These are phyloP conservation scores for Balanococcus diminutus DNA, from an alignment of 2,888 invertebrate species.

Conservation along the genomic window DNA sequence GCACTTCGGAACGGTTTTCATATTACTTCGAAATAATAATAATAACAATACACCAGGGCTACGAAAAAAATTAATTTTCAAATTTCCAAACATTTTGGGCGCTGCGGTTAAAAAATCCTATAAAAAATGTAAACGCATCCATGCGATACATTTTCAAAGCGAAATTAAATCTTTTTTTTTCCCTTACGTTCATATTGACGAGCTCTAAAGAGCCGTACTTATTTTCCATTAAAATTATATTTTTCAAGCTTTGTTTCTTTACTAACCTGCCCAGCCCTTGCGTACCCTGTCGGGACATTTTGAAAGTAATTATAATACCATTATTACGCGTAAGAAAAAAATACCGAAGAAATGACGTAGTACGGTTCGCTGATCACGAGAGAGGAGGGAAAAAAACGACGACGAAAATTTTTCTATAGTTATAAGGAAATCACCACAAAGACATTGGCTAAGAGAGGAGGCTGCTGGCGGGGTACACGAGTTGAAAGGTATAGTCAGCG, in stretches of 20 bases:
- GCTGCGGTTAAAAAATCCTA: neutral
- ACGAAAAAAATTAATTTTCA: neutral
- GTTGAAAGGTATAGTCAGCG: neutral
- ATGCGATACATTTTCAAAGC: slow-evolving; percentile 28
- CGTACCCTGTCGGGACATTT: neutral
- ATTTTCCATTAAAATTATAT: slow-evolving; percentile 52
- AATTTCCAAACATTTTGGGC: slow-evolving; percentile 3
- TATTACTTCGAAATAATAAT: neutral
- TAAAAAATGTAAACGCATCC: slow-evolving; percentile 24
- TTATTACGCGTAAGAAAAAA: slow-evolving; percentile 36
- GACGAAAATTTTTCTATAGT: neutral
- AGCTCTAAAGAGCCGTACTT: slow-evolving; percentile 39
- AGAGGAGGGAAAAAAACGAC: neutral
- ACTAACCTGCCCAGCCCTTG: neutral
- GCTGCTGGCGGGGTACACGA: neutral
- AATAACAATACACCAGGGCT: neutral
- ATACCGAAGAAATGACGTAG: neutral
- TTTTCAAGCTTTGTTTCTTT: slow-evolving; percentile 50
- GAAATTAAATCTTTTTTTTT: slow-evolving; percentile 31
- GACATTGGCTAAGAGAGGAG: too few species aligned
- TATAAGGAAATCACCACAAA: neutral
- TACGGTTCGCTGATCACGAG: neutral
- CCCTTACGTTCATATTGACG: slow-evolving; percentile 17
- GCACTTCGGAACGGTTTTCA: neutral
- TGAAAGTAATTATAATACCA: slow-evolving; percentile 51